Base-by-base conservation (phyloP, 2,113 vertebrate species). In the Oplegnathus fasciatus region DNA sequence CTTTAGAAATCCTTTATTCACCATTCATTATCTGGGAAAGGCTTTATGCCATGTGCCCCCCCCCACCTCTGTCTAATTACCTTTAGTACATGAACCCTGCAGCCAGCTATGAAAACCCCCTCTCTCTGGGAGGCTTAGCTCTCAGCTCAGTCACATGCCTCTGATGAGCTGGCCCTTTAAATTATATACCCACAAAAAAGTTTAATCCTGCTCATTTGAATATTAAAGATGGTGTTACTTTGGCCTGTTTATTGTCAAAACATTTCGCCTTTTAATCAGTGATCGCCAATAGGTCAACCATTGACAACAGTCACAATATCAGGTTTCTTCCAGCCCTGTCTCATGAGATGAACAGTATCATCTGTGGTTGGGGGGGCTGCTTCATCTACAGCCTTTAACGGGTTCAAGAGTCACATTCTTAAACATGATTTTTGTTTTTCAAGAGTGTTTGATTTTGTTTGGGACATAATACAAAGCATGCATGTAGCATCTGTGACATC, bases 161-260 rank as follows among this genome's bases (percentile, higher is more conserved):
- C 82, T 87, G 73, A 86, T 80, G 72, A 85, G 85, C 73, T 82
- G 72, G 54, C 60, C 57, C 84, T 87, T 75, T 73, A 76, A 87
- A 83, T 80, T 52, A 82, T 64, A 78, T 10, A 84, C 55, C 73
- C 67, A 80, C 28, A 61, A 32, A 71, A 64, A 67, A 54, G 14
- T 54, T 52, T 86, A 85, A 85, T 85, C 85, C 78, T 42, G 26
- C 88, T 94, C 79, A 91, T 94, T 95, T 94, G 81, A 91, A 91
- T 95, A 91, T 91, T 89, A 83, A 91, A 93, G 94, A 96, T 94
- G 88, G 80, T 83, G 75, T 64, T 75, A 78, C 89, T 79, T 9
- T 75, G 84, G 9, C 0, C 48, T 82, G 83, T 86, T 88, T 88
- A 75, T 85, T 88, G 75, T 86, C 68, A 75, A 65, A 88, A 86